These are phyloP conservation scores for Tanypteryx hageni DNA, from an alignment of 2,888 invertebrate genomes.

Conservation along the genomic window DNA sequence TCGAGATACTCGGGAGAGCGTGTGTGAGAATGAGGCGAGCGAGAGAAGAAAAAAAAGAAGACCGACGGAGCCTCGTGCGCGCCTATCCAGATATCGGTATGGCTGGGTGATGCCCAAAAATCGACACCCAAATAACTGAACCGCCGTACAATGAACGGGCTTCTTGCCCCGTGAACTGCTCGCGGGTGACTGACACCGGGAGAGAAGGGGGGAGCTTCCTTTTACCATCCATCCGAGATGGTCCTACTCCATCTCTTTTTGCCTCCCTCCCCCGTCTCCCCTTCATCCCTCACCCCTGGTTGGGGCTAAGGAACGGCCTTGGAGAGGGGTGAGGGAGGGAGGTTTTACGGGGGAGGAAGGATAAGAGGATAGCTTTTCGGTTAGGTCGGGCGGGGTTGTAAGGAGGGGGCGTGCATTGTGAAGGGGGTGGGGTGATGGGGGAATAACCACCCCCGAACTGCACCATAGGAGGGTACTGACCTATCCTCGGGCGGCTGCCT, in stretches of 20 bases:
- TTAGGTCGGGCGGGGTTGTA: not conserved
- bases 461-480: not conserved
- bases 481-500: not conserved
- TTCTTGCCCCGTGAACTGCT: slow-evolving; percentile 37
- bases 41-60: not conserved
- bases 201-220: not conserved
- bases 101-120: not conserved
- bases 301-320: slow-evolving; percentile 61
- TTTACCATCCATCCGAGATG: slow-evolving; percentile 33
- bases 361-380: not conserved
- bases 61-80: not conserved
- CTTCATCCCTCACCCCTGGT: not conserved
- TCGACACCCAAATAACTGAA: slow-evolving; percentile 25
- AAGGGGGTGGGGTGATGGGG: too few relatives aligned
- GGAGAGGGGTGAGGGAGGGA: not conserved
- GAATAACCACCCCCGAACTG: not conserved
- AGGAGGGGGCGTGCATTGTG: too few relatives aligned
- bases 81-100: not conserved
- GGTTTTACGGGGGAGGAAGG: not conserved
- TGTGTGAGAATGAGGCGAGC: not conserved
- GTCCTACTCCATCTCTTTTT: not conserved
- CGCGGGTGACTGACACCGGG: slow-evolving; percentile 24
- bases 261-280: not conserved
- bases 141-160: not conserved
- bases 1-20: not conserved